phyloP scores from a whole-genome alignment of 2,888 invertebrate genomes.

The Drosophila robusta region DNA sequence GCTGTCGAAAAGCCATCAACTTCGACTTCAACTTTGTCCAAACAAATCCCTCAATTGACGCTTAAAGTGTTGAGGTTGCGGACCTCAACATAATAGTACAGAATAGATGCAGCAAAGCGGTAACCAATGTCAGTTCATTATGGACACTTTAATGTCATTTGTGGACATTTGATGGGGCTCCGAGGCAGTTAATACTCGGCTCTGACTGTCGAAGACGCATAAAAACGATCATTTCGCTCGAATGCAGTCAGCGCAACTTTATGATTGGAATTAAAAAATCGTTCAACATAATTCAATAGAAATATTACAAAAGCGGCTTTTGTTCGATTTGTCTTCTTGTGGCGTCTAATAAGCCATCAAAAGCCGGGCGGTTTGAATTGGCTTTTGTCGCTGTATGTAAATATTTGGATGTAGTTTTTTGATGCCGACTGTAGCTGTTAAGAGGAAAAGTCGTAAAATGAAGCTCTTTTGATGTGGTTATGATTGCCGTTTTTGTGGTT shows the following conservation, averaged over 20 bases:
- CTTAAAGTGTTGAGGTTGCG: conserved; percentile 44
- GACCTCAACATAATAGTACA: conserved; percentile 4
- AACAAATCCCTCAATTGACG: conserved; percentile 57
- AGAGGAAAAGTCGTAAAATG: conserved; percentile 63
- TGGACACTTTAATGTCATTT: conserved; percentile 49
- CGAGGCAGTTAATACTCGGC: conserved; percentile 5
- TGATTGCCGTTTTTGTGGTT: conserved; percentile 48
- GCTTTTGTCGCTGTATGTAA: conserved; percentile 60
- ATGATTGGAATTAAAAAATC: conserved; percentile 61
- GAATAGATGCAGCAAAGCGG: conserved; percentile 6
- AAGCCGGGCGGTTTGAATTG: conserved; percentile 38
- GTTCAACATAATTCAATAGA: conserved; percentile 42
- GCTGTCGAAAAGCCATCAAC: conserved; percentile 29
- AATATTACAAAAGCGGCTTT: conserved; percentile 66
- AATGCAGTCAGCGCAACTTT: conserved; percentile 44
- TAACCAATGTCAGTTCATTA: conserved; percentile 58
- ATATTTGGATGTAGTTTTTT: conserved; percentile 57
- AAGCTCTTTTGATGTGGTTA: conserved; percentile 64
- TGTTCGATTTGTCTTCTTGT: conserved; percentile 53
- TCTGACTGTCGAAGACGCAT: conserved; percentile 11
- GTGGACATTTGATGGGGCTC: conserved; percentile 37
- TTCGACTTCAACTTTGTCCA: conserved; percentile 11
- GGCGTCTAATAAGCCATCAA: conserved; percentile 78
- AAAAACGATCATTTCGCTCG: conserved; percentile 57
- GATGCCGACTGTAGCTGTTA: conserved; percentile 20